Base-by-base conservation (phyloP, 92 coral and sea anemone species). In the Umimayanthus kanabou region DNA sequence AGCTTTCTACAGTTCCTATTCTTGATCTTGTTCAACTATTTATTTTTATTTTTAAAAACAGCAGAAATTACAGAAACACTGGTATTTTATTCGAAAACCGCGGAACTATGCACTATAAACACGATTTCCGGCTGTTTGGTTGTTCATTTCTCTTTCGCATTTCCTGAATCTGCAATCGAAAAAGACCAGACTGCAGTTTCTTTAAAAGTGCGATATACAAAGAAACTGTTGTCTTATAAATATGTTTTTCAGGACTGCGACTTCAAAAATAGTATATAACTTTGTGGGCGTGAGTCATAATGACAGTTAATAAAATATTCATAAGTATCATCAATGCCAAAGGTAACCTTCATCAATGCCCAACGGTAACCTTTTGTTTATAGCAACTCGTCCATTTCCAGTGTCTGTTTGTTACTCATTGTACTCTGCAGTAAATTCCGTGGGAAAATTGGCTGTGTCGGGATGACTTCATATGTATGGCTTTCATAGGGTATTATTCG, bases 321-420 rank as follows among this genome's bases (percentile, higher is more conserved):
- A 83, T 83, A 69, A 82, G 76, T 42, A 42, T 49, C 65, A 28
- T 83, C 73, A 83, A 43, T 28, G 25, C 87, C 53, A n/a, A n/a
- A n/a, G n/a, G n/a, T n/a, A n/a, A n/a, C n/a, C n/a, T n/a, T 49
- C 65, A 28, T 83, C 73, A 83, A 43, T 28, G 25, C 87, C 53
- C 87, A 83, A 83, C 87, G 77, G 78, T 83, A 20, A 16, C 64
- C 73, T 70, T 82, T 69, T 83, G 87, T 83, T 83, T 83, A 83
- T 43, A 39, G 43, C 20, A 69, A 83, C 64, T 83, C 79, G 45
- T 11, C 57, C 77, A 70, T 69, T 26, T 45, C 78, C 16, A 70
- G 70, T 83, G 66, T 45, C 78, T 70, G 87, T 83, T 83, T 70
- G 16, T 43, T 69, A 23, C 55, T 45, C 39, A 37, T 9, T 65